Evolutionary conservation across 2,888 invertebrate species (phyloP).

Genomic region (Venusia cambrica): DNA sequence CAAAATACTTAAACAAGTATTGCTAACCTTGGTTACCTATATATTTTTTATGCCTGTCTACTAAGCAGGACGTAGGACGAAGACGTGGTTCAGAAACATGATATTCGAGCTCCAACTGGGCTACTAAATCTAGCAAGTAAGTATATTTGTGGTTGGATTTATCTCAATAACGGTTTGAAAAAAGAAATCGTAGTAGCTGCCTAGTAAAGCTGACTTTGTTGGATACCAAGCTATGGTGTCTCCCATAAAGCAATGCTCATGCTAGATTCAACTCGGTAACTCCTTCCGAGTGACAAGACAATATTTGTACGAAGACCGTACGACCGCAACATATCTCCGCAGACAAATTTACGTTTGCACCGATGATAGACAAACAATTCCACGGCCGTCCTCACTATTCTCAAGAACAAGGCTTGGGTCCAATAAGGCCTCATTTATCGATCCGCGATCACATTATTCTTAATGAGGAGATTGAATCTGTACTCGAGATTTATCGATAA

Average conservation of each 20-base stretch:
- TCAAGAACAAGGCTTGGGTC: slow-evolving; percentile 36
- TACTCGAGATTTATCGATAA: slow-evolving; percentile 15
- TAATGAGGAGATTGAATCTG: slow-evolving; percentile 34
- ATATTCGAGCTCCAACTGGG: no score
- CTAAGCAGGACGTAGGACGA: no score
- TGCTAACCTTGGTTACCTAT: no score
- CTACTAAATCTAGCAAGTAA: no score
- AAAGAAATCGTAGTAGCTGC: no score
- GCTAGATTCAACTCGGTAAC: slow-evolving; percentile 61
- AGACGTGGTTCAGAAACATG: no score
- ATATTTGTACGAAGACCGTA: slow-evolving; percentile 64
- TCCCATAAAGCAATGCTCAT: slow-evolving; percentile 61
- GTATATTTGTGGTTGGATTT: no score
- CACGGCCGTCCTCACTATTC: slow-evolving; percentile 42
- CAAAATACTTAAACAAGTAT: no score
- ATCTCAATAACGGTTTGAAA: no score
- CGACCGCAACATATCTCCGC: slow-evolving; percentile 53
- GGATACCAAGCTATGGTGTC: slow-evolving; percentile 40
- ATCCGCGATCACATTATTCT: slow-evolving; percentile 39
- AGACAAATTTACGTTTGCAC: slow-evolving; percentile 69
- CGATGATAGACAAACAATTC: slow-evolving; percentile 62
- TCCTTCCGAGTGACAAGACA: slow-evolving; percentile 70
- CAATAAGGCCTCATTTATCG: slow-evolving; percentile 57
- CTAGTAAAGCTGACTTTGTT: no score
- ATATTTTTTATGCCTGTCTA: no score